phyloP scores from a whole-genome alignment of 92 coral and sea anemone species.

The Actinostola sp. region DNA sequence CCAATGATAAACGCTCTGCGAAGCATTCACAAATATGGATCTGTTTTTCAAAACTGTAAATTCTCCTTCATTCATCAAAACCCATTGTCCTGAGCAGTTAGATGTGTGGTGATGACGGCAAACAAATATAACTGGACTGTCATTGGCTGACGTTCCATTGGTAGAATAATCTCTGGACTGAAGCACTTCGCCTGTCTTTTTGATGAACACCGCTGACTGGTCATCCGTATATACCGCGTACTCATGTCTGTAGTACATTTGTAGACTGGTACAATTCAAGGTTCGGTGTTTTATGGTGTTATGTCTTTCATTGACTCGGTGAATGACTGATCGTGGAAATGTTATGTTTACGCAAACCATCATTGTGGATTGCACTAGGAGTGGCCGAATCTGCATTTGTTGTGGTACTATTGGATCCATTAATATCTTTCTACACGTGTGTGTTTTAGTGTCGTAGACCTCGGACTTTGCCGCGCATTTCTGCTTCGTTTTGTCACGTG shows the following conservation, averaged over 20 bases:
- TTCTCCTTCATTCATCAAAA: slow-evolving; percentile 11
- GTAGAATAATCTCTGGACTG: slow-evolving; percentile 12
- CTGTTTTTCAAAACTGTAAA: slow-evolving; percentile 3
- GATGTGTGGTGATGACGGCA: slow-evolving; percentile 25
- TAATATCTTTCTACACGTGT: neutral
- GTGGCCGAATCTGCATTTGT: too few species aligned
- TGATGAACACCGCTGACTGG: slow-evolving; percentile 14
- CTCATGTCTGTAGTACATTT: slow-evolving; percentile 14
- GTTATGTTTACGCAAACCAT: too few species aligned
- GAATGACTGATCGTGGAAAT: neutral
- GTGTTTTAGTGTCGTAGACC: neutral
- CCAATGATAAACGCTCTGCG: slow-evolving; percentile 7
- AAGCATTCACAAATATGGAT: slow-evolving; percentile 23
- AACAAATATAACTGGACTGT: slow-evolving; percentile 28
- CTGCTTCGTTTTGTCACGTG: too few species aligned
- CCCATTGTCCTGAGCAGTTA: slow-evolving; percentile 40
- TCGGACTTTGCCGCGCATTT: too few species aligned
- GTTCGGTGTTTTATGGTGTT: slow-evolving; percentile 3
- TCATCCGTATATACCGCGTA: slow-evolving; percentile 16
- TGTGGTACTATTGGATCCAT: neutral
- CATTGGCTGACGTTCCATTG: slow-evolving; percentile 19
- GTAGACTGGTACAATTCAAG: slow-evolving; percentile 6
- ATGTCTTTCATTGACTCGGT: neutral
- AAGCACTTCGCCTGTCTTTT: slow-evolving; percentile 28
- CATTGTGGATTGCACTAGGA: too few species aligned